Base-by-base conservation (phyloP, 1,140 invertebrate species). In the Ooceraea biroi region DNA sequence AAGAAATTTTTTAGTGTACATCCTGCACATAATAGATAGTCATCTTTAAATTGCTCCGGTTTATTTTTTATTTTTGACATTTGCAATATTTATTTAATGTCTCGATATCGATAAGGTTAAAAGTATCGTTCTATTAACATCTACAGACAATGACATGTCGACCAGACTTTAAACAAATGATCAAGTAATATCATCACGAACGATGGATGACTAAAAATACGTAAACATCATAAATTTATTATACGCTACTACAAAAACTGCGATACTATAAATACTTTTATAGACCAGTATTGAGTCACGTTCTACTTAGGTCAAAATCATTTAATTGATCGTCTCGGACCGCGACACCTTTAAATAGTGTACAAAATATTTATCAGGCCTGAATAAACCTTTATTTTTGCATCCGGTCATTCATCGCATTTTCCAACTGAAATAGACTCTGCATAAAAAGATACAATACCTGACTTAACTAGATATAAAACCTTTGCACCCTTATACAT, bases 211-310 rank as follows among this genome's bases (percentile, higher is more conserved):
- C 55, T 44, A 36, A 7, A 73, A n/a, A n/a, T n/a, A n/a, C n/a
- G n/a, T 44, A 27, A 25, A 58, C 41, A 12, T 8, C 4, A 41
- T 44, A 27, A 73, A 27, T 73, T 44, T 7, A 25, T 27, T 2
- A n/a, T 19, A 10, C 25, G 55, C 4, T 2, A 22, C 7, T 36
- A 3, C 36, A 7, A 7, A 36, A 36, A 36, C 41, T 0, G 22
- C 12, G 19, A 44, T 12, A 73, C 41, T 8, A 17, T 19, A 8
- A 73, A 58, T 73, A 58, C 57, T 73, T n/a, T 44, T 44, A 44
- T 4, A 10, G n/a, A 44, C 22, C 58, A 27, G 22, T 10, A 52
- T 52, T 22, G 8, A 57, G 44, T 60, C 22, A 12, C 57, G 22
- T 41, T 11, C 12, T 3, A 12, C 14, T 25, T 73, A 4, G n/a